Base-by-base conservation (phyloP, 2,797 vertebrate genomes). In the Brotula barbata region DNA sequence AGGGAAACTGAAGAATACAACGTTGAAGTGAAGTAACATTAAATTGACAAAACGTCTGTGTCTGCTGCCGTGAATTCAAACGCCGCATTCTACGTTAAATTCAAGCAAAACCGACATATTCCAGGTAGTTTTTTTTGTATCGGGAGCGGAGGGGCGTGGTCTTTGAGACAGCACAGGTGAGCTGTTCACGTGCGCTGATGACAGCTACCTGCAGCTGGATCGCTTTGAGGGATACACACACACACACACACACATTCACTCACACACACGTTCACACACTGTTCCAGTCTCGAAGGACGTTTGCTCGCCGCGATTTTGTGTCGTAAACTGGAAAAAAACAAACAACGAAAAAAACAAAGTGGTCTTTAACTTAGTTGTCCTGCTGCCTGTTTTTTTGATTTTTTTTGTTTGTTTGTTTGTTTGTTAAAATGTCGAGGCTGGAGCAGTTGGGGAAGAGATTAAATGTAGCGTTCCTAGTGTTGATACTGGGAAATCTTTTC, bases 161-260 rank as follows among this genome's bases (percentile, higher is more conserved):
- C 20, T 82, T 58, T 72, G 55, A 64, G 14, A 53, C 45, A 0
- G 43, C 23, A 22, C 77, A 85, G 81, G 83, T 86, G 78, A 77
- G 34, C 14, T 12, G 0, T 37, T 56, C 64, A 19, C 52, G 56
- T 5, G 16, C 47, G 0, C 11, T 10, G 52, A 56, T 55, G 41
- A 39, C 58, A 37, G 54, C n/a, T 40, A 44, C 42, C 20, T 21
- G 0, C 19, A 19, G 28, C 59, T 41, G n/a, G 31, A 34, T 49
- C 10, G 19, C 36, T 1, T 16, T 6, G 16, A 17, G 31, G 33
- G n/a, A 13, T 2, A 17, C 0, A 6, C 25, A 6, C 49, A 25
- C 16, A 34, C 16, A 2, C 14, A 9, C 49, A 34, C 15, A 34
- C 16, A 2, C 14, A 7, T 44, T 28, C 15, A 28, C 16, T 1